Conservation (phyloP, 2,113 vertebrate genomes). For the Eretmochelys imbricata region DNA sequence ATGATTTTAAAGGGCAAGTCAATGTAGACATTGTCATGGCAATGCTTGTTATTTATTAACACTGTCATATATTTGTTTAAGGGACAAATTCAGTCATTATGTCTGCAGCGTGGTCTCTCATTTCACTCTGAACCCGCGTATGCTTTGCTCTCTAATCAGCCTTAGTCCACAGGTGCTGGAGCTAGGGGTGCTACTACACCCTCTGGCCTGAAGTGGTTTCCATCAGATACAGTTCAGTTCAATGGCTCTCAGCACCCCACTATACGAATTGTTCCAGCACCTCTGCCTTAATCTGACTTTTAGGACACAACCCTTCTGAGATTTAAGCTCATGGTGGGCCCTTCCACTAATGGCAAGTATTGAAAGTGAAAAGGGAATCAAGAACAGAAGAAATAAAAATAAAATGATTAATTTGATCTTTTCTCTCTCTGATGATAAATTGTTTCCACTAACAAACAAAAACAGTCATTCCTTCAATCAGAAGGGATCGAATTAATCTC, state of each 20-base stretch:
- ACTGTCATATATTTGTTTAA: neutral
- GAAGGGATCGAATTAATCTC: conserved; percentile 38
- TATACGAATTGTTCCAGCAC: no score
- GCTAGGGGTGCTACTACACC: no score
- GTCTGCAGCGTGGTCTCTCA: neutral
- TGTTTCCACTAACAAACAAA: conserved; percentile 11
- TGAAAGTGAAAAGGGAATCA: neutral
- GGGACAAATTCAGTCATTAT: neutral
- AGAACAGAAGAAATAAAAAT: neutral
- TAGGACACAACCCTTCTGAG: neutral
- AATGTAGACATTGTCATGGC: neutral
- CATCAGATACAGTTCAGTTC: no score
- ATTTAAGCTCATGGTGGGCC: conserved; percentile 8
- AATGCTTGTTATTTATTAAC: conserved; percentile 16
- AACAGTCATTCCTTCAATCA: conserved; percentile 1
- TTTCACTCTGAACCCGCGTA: neutral
- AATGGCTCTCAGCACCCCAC: no score
- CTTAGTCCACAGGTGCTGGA: neutral
- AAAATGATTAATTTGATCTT: neutral
- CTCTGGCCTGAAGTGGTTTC: no score
- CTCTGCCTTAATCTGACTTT: neutral
- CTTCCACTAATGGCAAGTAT: neutral
- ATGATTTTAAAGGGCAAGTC: conserved; percentile 1
- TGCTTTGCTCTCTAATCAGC: neutral
- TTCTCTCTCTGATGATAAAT: neutral